These are phyloP conservation scores for Chondrosia reniformis DNA, from an alignment of 37 sponge, comb jelly and placozoan species.

Conservation along the genomic window DNA sequence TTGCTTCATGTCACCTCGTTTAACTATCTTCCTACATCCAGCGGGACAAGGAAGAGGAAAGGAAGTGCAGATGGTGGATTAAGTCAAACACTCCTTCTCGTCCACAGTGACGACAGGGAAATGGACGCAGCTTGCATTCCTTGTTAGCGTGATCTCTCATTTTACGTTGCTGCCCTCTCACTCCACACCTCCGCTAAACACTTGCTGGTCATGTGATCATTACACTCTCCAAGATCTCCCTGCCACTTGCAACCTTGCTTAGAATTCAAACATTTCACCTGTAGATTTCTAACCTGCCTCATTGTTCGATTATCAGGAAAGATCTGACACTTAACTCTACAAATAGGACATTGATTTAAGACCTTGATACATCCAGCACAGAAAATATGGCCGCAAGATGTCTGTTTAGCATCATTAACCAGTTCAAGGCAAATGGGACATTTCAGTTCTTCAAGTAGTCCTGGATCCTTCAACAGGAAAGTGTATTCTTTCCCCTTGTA, in stretches of 20 bases:
- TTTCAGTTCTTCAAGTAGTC: constrained; percentile 12
- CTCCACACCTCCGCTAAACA: constrained; percentile 35
- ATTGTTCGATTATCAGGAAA: constrained; percentile 30
- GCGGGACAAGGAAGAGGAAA: constrained; percentile 4
- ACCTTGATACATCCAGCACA: not conserved
- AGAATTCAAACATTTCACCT: constrained; percentile 40
- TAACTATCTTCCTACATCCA: not conserved
- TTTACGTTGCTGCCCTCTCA: not conserved
- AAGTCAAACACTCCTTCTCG: not conserved
- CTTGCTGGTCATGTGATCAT: constrained; percentile 12
- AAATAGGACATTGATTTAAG: not conserved
- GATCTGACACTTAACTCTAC: not conserved
- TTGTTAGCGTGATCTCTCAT: constrained; percentile 12
- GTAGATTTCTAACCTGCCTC: constrained; percentile 30
- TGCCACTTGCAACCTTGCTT: constrained; percentile 46
- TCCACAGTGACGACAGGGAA: constrained; percentile 15
- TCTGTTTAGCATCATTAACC: not conserved
- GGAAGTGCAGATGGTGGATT: not conserved
- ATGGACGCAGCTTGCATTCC: constrained; percentile 20
- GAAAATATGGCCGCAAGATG: constrained; percentile 11
- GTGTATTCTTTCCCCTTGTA: constrained; percentile 1
- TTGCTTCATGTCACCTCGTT: not conserved
- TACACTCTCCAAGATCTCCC: constrained; percentile 24
- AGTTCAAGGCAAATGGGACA: constrained; percentile 19
- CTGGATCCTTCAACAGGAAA: not conserved